Evolutionary conservation across 2,797 vertebrate genomes (phyloP).

Genomic region (Muraenolepis orangiensis): DNA sequence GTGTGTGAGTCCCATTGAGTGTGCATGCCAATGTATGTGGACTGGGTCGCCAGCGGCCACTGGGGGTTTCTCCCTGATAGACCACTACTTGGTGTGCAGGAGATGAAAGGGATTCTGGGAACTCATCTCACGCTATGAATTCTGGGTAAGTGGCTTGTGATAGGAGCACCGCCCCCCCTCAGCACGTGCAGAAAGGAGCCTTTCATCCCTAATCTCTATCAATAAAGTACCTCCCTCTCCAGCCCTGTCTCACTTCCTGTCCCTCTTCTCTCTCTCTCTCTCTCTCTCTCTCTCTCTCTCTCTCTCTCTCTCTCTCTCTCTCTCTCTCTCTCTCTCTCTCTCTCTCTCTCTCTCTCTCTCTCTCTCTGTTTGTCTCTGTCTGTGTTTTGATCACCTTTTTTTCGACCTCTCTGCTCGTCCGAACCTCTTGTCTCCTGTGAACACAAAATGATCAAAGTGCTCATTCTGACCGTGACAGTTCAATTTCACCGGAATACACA

Average conservation of each 20-base stretch:
- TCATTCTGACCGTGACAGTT: slow-evolving; percentile 68
- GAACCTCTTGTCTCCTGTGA: slow-evolving; percentile 43
- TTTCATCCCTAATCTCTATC: slow-evolving; percentile 69
- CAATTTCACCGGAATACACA: slow-evolving; percentile 49
- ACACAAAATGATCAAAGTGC: slow-evolving; percentile 69
- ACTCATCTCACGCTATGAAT: slow-evolving; percentile 72
- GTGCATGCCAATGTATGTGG: slow-evolving; percentile 3
- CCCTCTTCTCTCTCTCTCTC: background rate
- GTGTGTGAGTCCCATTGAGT: slow-evolving; percentile 3
- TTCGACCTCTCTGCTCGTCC: slow-evolving; percentile 7
- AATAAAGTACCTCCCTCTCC: background rate
- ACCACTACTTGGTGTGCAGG: slow-evolving; percentile 54
- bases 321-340: background rate
- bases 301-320: background rate
- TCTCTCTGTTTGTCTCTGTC: no score
- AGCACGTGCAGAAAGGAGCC: slow-evolving; percentile 58
- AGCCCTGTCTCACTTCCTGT: background rate
- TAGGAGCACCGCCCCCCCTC: slow-evolving; percentile 58
- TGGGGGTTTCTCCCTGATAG: slow-evolving; percentile 58
- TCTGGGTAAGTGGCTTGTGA: slow-evolving; percentile 70
- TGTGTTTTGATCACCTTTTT: background rate
- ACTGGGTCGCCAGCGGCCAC: slow-evolving; percentile 50
- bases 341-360: background rate
- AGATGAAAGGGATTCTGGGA: slow-evolving; percentile 75
- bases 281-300: background rate